Evolutionary conservation across 2,797 vertebrate species (phyloP).

Genomic region (Onychomys leucogaster): DNA sequence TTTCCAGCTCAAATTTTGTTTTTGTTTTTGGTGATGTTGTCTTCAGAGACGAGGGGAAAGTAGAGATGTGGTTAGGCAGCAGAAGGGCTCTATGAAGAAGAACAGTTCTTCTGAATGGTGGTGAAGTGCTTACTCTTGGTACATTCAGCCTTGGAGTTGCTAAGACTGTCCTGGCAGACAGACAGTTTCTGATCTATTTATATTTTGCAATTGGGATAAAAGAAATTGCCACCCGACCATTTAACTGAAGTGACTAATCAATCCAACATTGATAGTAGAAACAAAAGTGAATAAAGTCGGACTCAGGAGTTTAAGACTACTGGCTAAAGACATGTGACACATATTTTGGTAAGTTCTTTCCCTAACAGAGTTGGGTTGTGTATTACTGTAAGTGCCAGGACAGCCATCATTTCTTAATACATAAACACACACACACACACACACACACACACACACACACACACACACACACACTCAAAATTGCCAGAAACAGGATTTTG

Average conservation of each 20-base stretch:
- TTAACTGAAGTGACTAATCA: slow-evolving; percentile 31
- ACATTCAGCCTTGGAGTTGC: not conserved
- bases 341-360: slow-evolving; percentile 49
- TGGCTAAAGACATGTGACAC: not conserved
- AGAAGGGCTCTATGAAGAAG: not conserved
- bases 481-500: slow-evolving; percentile 1
- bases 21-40: not conserved
- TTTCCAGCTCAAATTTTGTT: not conserved
- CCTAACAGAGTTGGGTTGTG: not conserved
- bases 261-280: slow-evolving; percentile 51
- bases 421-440: not conserved
- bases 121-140: not conserved
- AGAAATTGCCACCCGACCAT: slow-evolving; percentile 31
- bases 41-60: not conserved
- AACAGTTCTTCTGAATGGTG: not conserved
- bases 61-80: not conserved
- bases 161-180: slow-evolving; percentile 18
- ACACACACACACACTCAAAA: not conserved
- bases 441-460: not conserved
- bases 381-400: not conserved
- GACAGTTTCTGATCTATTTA: slow-evolving; percentile 23
- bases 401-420: slow-evolving; percentile 35
- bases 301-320: slow-evolving; percentile 55
- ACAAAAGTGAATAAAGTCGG: slow-evolving; percentile 59
- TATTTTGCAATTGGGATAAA: slow-evolving; percentile 6